Evolutionary conservation across 1,140 invertebrate species (phyloP).

Genomic region (Trypoxylus dichotomus): DNA sequence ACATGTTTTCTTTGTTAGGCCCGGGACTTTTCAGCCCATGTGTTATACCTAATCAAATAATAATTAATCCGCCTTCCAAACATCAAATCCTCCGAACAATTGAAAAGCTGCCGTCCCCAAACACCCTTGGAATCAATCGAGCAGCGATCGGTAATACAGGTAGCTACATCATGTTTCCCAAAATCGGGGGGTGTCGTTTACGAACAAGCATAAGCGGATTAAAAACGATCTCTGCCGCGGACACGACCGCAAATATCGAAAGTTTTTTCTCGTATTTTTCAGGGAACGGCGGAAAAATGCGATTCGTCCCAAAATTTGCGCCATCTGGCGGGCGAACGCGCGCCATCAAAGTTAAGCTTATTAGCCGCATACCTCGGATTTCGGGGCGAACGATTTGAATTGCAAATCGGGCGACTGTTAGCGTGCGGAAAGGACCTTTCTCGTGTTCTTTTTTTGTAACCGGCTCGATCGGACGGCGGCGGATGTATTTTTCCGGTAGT

Average conservation of each 20-base stretch:
- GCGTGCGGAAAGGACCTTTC: neutral
- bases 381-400: neutral
- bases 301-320: neutral
- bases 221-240: neutral
- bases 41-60: no score
- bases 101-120: no score
- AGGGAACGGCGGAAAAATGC: neutral
- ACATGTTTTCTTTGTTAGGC: no score
- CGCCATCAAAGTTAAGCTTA: neutral
- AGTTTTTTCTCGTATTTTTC: neutral
- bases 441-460: neutral
- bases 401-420: neutral
- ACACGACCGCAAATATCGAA: slow-evolving; percentile 5
- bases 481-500: neutral
- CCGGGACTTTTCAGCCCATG: no score
- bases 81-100: no score
- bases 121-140: no score
- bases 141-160: no score
- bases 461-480: neutral
- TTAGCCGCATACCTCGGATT: neutral
- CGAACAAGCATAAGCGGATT: neutral
- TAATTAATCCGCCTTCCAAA: no score
- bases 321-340: neutral
- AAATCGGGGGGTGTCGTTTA: neutral
- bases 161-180: no score